Evolutionary conservation across 2,797 vertebrate genomes (phyloP).

Genomic region (Cuculus canorus): DNA sequence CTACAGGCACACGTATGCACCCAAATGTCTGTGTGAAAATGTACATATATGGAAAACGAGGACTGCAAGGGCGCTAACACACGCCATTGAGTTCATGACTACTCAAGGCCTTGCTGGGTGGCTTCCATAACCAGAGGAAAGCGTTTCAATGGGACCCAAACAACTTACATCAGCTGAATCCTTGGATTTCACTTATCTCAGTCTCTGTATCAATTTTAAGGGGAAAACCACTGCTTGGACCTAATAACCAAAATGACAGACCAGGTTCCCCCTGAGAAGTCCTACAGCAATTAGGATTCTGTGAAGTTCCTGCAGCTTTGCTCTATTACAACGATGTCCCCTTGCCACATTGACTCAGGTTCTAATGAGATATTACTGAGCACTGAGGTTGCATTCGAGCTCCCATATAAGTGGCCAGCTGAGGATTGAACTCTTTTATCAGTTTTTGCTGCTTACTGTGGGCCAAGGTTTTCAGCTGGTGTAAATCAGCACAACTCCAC

Average conservation of each 20-base stretch:
- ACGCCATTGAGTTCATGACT: not conserved
- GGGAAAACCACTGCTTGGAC: not conserved
- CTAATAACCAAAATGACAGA: not conserved
- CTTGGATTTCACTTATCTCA: not conserved
- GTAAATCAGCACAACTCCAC: conserved; percentile 39
- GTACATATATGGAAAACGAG: not conserved
- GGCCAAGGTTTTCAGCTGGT: conserved; percentile 56
- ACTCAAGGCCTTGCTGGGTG: not conserved
- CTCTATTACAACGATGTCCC: not conserved
- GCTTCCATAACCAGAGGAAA: not conserved
- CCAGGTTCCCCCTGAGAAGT: not conserved
- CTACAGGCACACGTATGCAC: too few species aligned
- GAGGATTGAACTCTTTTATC: conserved; percentile 33
- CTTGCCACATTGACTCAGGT: conserved; percentile 1
- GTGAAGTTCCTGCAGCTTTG: not conserved
- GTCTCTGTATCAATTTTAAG: not conserved
- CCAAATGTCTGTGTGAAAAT: not conserved
- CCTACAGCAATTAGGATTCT: not conserved
- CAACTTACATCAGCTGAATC: not conserved
- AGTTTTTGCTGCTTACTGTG: conserved; percentile 6
- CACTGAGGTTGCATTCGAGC: conserved; percentile 18
- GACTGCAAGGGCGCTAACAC: not conserved
- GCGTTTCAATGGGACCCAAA: not conserved
- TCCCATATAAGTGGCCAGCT: not conserved
- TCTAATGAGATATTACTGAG: conserved; percentile 17